Base-by-base conservation (phyloP, 1,140 invertebrate genomes). In the Drosophila gunungcola region DNA sequence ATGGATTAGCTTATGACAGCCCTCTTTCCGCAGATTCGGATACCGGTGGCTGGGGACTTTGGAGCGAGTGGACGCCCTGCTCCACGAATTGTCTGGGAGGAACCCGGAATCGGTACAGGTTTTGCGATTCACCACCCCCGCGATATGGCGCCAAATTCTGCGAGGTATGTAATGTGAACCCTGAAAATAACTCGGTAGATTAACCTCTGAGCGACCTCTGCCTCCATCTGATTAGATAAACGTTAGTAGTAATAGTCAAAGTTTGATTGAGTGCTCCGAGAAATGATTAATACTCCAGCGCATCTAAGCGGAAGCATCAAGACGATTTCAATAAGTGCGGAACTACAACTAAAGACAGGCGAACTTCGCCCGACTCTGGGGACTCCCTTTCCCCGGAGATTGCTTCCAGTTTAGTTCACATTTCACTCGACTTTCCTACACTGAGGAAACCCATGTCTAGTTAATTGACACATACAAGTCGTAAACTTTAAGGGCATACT, bases 131-230 rank as follows among this genome's bases (percentile, higher is more conserved):
- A 4, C 96, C 97, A 6, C 95, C 96, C 0, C 96, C 97, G 1
- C 94, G 95, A 45, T 97, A 97, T 83, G 96, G 96, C 2, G 96
- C 96, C 34, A 96, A 96, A 92, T 97, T 96, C 92, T 97, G 97
- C 86, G 95, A 97, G 94, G 96, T 97, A 93, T 92, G 91, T 80
- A 65, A 51, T 11, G 21, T 25, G 4, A 25, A 21, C 21, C 16
- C 43, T 46, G 16, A 25, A 52, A 38, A 12, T 56, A 70, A 41
- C 60, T 46, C 52, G 51, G 64, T 43, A 51, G 64, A 70, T 70
- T 70, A 69, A 48, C 64, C 51, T 70, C 67, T 70, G 42, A 36
- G 48, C 42, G 64, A 69, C 64, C 67, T 70, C 46, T 56, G 64
- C 43, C 67, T 42, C 46, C 61, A 46, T 61, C 62, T 69, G 49